phyloP scores from a whole-genome alignment of 2,113 vertebrate species.

The Pelecanus crispus region DNA sequence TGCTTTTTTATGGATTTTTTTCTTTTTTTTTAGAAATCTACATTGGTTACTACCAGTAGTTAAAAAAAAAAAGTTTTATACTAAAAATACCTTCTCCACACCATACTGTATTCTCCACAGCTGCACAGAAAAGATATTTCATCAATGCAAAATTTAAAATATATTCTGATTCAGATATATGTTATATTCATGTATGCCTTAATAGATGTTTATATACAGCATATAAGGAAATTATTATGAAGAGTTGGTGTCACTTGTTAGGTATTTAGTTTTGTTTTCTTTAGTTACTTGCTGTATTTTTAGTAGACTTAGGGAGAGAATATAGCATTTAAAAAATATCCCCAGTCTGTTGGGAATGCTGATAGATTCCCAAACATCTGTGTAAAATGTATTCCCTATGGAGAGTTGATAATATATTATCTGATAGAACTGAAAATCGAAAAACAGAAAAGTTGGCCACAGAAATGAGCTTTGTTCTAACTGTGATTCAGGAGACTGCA shows the following conservation, averaged over 20 bases:
- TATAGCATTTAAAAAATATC: background rate
- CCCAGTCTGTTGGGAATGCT: background rate
- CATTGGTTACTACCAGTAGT: background rate
- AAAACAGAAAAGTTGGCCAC: background rate
- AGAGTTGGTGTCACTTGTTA: background rate
- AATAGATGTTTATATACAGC: background rate
- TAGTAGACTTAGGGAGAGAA: background rate
- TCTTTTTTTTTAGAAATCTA: background rate
- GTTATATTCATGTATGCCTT: background rate
- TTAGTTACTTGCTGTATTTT: background rate
- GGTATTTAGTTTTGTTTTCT: background rate
- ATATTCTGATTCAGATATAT: background rate
- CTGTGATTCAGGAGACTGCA: background rate
- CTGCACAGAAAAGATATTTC: background rate
- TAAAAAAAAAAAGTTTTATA: background rate
- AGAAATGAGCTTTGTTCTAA: background rate
- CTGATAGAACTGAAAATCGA: background rate
- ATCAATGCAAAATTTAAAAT: background rate
- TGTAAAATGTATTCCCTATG: background rate
- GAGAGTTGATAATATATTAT: background rate
- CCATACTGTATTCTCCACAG: background rate
- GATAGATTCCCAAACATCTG: background rate
- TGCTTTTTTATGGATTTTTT: background rate
- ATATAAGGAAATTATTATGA: background rate
- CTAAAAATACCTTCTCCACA: background rate